These are phyloP conservation scores for Oryctes rhinoceros DNA, from an alignment of 1,140 invertebrate species.

Conservation along the genomic window DNA sequence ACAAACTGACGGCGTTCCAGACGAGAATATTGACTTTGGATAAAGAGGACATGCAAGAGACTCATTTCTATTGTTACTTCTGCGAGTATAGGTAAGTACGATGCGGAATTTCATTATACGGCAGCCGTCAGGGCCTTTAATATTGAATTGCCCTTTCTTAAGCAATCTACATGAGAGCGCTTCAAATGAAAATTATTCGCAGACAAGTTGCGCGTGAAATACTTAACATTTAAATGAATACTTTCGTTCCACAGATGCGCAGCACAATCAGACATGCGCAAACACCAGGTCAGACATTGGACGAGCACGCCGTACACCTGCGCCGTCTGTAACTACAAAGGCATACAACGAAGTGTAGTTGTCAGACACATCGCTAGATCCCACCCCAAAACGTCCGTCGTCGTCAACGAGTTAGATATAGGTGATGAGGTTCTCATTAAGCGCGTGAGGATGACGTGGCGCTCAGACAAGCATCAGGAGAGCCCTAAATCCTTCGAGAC, in stretches of 20 bases:
- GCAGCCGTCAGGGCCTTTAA: too few species aligned
- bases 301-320: conserved; percentile 32
- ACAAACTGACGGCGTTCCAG: conserved; percentile 31
- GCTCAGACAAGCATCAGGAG: neutral
- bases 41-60: neutral
- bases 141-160: neutral
- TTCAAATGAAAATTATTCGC: too few species aligned
- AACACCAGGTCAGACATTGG: conserved; percentile 41
- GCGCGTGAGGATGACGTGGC: neutral
- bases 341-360: neutral
- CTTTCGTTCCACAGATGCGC: neutral
- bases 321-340: conserved; percentile 37
- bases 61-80: conserved; percentile 11
- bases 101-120: neutral
- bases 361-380: neutral
- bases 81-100: conserved; percentile 1
- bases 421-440: neutral
- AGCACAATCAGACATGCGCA: conserved; percentile 32
- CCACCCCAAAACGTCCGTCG: neutral
- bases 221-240: neutral
- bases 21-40: conserved; percentile 24
- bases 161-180: neutral
- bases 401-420: neutral
- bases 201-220: neutral
- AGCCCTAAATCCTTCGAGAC: neutral